These are phyloP conservation scores for Crenuchus spilurus DNA, from an alignment of 2,797 vertebrate genomes.

Conservation along the genomic window DNA sequence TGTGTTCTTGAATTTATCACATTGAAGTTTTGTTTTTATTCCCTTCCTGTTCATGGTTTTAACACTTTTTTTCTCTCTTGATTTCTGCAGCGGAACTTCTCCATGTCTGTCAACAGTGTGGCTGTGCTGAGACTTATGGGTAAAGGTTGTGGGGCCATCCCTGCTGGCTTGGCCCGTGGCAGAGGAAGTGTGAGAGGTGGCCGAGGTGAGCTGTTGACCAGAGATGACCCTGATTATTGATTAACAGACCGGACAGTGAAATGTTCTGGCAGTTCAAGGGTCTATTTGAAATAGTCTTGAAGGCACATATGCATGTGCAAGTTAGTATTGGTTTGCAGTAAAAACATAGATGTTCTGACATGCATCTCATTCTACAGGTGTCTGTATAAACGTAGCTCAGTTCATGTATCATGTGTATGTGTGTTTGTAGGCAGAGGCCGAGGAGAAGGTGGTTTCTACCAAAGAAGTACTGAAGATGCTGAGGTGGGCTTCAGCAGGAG, in stretches of 20 bases:
- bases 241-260: background rate
- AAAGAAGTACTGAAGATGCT: conserved; percentile 89
- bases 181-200: conserved; percentile 86
- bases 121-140: conserved; percentile 94
- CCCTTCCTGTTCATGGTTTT: conserved; percentile 7
- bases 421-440: conserved; percentile 83
- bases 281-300: conserved; percentile 42
- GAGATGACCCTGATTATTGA: background rate
- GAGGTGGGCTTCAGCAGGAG: conserved; percentile 86
- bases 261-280: conserved; percentile 24
- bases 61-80: background rate
- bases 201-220: conserved; percentile 80
- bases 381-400: background rate
- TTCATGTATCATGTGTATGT: background rate
- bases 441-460: conserved; percentile 89
- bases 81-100: conserved; percentile 89
- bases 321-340: too few relatives aligned
- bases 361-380: too few relatives aligned
- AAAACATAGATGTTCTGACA: too few relatives aligned
- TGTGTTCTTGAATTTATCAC: background rate
- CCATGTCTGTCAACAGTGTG: conserved; percentile 94
- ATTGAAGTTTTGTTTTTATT: background rate
- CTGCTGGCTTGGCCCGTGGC: conserved; percentile 82
- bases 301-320: too few relatives aligned
- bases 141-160: conserved; percentile 81